These are phyloP conservation scores for Esperia sulphurella DNA, from an alignment of 2,888 invertebrate species.

Conservation along the genomic window DNA sequence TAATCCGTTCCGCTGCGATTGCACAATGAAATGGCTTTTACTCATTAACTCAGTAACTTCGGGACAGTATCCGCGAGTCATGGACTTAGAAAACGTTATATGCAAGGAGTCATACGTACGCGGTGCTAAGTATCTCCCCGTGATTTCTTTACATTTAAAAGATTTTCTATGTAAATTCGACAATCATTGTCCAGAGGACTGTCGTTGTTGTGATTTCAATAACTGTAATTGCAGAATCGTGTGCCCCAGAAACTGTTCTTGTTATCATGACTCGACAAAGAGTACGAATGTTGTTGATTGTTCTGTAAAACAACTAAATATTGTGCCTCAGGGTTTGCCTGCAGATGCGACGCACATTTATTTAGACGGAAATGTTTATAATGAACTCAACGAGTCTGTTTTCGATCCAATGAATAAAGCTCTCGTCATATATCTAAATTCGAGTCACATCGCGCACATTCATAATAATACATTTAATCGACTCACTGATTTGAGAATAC, in stretches of 20 bases:
- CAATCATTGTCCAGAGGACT: constrained; percentile 92
- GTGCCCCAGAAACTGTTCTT: constrained; percentile 94
- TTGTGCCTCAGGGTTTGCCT: constrained; percentile 90
- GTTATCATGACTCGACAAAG: constrained; percentile 96
- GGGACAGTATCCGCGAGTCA: constrained; percentile 90
- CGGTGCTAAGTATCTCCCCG: constrained; percentile 87
- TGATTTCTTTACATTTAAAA: constrained; percentile 85
- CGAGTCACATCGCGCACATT: constrained; percentile 87
- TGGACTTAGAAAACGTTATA: constrained; percentile 92
- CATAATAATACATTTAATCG: constrained; percentile 93
- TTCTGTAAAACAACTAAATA: constrained; percentile 85
- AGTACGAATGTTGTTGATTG: constrained; percentile 95
- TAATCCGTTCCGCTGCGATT: constrained; percentile 96
- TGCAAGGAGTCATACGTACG: constrained; percentile 92
- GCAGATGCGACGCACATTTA: constrained; percentile 95
- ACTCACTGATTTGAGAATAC: constrained; percentile 84
- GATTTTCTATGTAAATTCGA: constrained; percentile 95
- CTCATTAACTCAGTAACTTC: constrained; percentile 90
- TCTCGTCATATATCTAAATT: constrained; percentile 89
- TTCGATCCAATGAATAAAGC: constrained; percentile 62
- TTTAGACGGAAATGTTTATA: constrained; percentile 93
- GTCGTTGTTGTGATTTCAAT: constrained; percentile 97
- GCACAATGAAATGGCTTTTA: constrained; percentile 97
- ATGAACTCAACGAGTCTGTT: constrained; percentile 81
- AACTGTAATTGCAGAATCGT: constrained; percentile 97